These are phyloP conservation scores for Hiodon tergisus DNA, from an alignment of 2,113 vertebrate species.

Conservation along the genomic window DNA sequence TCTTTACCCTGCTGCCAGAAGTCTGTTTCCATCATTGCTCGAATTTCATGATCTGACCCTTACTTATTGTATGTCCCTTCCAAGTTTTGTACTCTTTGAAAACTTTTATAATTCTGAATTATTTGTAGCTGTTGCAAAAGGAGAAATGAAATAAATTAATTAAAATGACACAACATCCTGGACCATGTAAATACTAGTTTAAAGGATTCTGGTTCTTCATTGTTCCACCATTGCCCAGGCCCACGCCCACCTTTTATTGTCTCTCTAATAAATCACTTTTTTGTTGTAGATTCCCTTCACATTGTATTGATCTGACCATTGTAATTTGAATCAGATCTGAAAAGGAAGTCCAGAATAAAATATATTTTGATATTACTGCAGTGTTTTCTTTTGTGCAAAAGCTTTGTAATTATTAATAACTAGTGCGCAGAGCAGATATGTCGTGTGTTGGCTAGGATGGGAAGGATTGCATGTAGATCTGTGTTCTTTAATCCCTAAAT, in stretches of 20 bases:
- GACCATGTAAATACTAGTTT: constrained; percentile 87
- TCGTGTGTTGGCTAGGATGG: neutral
- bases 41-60: constrained; percentile 75
- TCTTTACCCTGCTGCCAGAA: constrained; percentile 65
- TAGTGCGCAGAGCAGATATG: no score
- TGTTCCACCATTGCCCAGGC: constrained; percentile 68
- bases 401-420: no score
- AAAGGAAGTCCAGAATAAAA: constrained; percentile 98
- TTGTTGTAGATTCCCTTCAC: constrained; percentile 83
- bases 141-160: constrained; percentile 61
- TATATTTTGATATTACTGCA: constrained; percentile 92
- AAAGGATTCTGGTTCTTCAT: constrained; percentile 73
- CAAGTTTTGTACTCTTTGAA: constrained; percentile 91
- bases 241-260: constrained; percentile 54
- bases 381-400: neutral
- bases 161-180: constrained; percentile 76
- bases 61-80: constrained; percentile 70
- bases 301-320: constrained; percentile 95
- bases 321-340: constrained; percentile 94
- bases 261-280: constrained; percentile 67
- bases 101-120: constrained; percentile 90
- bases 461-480: neutral
- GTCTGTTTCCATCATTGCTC: constrained; percentile 68
- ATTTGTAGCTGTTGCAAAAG: constrained; percentile 78
- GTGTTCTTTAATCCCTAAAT: neutral